phyloP scores from a whole-genome alignment of 2,888 invertebrate genomes.

The Plagodis pulveraria region DNA sequence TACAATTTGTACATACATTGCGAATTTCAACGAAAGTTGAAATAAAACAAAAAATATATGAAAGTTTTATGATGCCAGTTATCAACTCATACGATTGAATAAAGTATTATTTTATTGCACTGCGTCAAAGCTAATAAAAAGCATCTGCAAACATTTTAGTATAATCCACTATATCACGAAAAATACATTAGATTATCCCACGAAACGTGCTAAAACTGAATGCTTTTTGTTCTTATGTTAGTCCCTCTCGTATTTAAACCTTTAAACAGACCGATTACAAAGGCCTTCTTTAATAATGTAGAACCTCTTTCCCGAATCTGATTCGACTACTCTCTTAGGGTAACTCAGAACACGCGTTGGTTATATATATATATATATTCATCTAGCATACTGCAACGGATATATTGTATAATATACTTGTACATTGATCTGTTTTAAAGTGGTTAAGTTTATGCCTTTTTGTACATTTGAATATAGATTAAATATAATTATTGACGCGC shows the following conservation, averaged over 20 bases:
- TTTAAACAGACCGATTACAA: conserved; percentile 46
- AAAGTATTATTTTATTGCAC: no score
- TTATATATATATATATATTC: conserved; percentile 20
- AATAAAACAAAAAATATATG: no score
- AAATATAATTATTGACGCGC: no score
- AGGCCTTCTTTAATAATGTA: conserved; percentile 47
- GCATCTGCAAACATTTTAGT: background rate
- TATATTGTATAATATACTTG: background rate
- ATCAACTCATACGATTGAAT: no score
- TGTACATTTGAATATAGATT: no score
- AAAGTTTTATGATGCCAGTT: no score
- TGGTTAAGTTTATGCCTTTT: no score
- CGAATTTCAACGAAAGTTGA: no score
- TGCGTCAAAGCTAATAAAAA: no score
- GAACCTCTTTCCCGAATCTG: conserved; percentile 43
- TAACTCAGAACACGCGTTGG: background rate
- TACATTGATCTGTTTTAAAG: background rate
- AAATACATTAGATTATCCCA: conserved; percentile 25
- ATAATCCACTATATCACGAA: background rate
- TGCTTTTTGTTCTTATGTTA: conserved; percentile 29
- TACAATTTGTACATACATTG: no score
- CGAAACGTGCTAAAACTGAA: conserved; percentile 29
- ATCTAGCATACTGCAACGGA: conserved; percentile 6
- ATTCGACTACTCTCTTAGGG: conserved; percentile 32
- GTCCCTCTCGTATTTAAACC: conserved; percentile 40